Percentiles rank a stretch among this genome's conserved stretches.
Conservation (phyloP, 1,140 invertebrate genomes). For the Tetranychus cinnabarinus region DNA sequence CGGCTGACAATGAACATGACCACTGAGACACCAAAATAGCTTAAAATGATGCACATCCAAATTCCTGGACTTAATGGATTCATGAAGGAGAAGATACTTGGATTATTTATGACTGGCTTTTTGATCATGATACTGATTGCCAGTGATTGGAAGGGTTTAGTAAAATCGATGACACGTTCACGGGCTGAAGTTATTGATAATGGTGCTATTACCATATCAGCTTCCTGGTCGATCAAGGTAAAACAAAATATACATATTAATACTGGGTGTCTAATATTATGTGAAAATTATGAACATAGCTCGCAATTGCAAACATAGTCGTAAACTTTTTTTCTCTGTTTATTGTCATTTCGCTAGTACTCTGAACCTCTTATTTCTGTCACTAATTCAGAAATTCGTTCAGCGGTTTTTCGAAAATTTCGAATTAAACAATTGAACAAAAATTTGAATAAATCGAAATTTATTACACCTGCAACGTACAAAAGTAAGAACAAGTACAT, state of each 20-base stretch:
- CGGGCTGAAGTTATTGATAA: constrained; percentile 28
- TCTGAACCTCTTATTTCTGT: no score
- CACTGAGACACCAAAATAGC: constrained; percentile 28
- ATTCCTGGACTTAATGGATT: constrained; percentile 30
- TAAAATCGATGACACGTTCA: constrained; percentile 32
- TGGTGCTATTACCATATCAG: constrained; percentile 30
- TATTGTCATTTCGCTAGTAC: not conserved
- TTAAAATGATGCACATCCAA: constrained; percentile 30
- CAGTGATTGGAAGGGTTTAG: constrained; percentile 31
- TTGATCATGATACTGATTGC: constrained; percentile 34
- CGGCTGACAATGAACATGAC: constrained; percentile 27
- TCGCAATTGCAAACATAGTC: no score
- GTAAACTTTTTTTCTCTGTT: no score
- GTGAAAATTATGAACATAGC: no score
- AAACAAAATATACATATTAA: constrained; percentile 17
- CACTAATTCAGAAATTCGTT: no score
- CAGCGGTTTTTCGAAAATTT: no score
- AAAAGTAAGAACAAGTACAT: no score
- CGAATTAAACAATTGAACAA: no score
- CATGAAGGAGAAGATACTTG: constrained; percentile 30
- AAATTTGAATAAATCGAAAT: no score
- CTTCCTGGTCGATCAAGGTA: constrained; percentile 18
- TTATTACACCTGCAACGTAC: no score
- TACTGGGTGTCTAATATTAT: no score
- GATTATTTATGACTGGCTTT: constrained; percentile 28